A percentile compares a stretch with the other conserved stretches of the same genome.
Conservation (phyloP, 1,140 invertebrate genomes). For the Eulimnadia texana region DNA sequence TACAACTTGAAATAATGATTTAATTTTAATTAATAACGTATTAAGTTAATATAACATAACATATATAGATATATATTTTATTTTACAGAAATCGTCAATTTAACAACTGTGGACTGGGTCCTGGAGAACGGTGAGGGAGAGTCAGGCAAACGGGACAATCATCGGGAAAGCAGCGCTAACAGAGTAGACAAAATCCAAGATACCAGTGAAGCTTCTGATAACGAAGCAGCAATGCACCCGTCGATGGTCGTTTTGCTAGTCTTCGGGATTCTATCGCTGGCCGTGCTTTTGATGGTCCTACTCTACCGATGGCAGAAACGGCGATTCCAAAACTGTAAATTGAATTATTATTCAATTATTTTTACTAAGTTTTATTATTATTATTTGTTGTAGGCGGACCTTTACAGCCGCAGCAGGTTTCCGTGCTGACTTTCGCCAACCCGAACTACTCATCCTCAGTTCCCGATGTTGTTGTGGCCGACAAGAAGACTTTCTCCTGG, state of each 20-base stretch:
- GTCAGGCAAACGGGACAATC: too few relatives aligned
- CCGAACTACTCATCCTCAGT: slow-evolving; percentile 57
- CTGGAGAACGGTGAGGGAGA: too few relatives aligned
- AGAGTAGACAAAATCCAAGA: too few relatives aligned
- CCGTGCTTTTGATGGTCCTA: slow-evolving; percentile 25
- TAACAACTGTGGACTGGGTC: too few relatives aligned
- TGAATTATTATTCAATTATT: slow-evolving; percentile 21
- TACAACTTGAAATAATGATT: too few relatives aligned
- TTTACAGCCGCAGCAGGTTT: slow-evolving; percentile 38
- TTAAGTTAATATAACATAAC: too few relatives aligned
- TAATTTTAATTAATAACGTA: too few relatives aligned
- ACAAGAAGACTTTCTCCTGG: slow-evolving; percentile 49
- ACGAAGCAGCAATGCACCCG: neutral
- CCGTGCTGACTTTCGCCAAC: slow-evolving; percentile 57
- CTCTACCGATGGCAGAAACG: slow-evolving; percentile 26
- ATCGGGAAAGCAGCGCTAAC: too few relatives aligned
- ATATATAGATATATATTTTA: too few relatives aligned
- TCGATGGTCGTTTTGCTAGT: slow-evolving; percentile 6
- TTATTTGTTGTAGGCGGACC: neutral
- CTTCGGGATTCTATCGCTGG: neutral
- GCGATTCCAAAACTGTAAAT: slow-evolving; percentile 25
- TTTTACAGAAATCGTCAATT: too few relatives aligned
- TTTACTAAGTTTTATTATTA: slow-evolving; percentile 31
- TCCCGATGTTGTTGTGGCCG: slow-evolving; percentile 32
- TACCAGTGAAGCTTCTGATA: too few relatives aligned